Base-by-base conservation (phyloP, 2,113 vertebrate species). In the Archocentrus centrarchus region DNA sequence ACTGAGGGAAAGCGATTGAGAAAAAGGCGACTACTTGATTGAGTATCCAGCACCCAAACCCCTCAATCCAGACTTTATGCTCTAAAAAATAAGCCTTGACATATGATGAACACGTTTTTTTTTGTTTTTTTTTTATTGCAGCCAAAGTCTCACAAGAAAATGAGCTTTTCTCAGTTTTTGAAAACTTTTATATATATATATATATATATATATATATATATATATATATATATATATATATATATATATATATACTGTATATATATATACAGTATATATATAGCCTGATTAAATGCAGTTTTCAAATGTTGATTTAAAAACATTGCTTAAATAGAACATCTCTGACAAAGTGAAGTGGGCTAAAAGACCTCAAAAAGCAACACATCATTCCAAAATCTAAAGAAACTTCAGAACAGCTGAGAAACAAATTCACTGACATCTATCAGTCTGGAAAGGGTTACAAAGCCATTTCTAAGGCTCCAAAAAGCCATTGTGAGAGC, bases 1-100 rank as follows among this genome's bases (percentile, higher is more conserved):
- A 83, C 73, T 78, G 81, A 80, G 81, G 82, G 82, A 61, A 87
- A 82, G 77, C 50, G 83, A 80, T 50, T 77, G 89, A 84, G 82
- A 82, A 86, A 90, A 86, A 86, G 63, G 80, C 66, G 84, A 87
- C 78, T 76, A 7, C 15, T 70, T 91, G 88, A 92, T 92, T 90
- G 91, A 92, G 78, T 92, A 47, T 87, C 76, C 27, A 55, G 75
- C 70, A 84, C 57, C 80, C 18, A 10, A 59, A 24, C 5, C 24
- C 84, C 80, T 76, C 60, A n/a, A 44, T 44, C 39, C 39, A 66
- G 13, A 41, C 63, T 66, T 24, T 0, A 44, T 66, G 7, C 63
- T 44, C 63, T 2, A 35, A 88, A 90, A 91, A 76, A 55, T 77
- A 79, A 73, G 60, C 13, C 47, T 17, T 24, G 59, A 88, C 66